phyloP scores from a whole-genome alignment of 2,113 vertebrate species.

The Hemiprocne comata region DNA sequence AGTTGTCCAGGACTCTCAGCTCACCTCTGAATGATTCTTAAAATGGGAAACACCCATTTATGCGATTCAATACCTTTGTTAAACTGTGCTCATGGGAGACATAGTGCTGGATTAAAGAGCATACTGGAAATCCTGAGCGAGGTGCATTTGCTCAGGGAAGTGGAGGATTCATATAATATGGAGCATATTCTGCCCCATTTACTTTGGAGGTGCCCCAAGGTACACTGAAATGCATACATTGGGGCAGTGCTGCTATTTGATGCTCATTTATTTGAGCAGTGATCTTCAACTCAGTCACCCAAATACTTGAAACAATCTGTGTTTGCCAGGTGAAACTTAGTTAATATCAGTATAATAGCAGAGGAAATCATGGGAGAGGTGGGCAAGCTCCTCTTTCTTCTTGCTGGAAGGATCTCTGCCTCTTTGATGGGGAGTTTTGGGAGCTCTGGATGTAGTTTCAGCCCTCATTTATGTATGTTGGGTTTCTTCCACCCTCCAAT shows the following conservation, averaged over 20 bases:
- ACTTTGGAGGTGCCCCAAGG: background rate
- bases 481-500: background rate
- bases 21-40: background rate
- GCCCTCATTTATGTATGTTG: slow-evolving; percentile 20
- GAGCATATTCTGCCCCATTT: slow-evolving; percentile 8
- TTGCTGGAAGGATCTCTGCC: background rate
- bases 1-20: background rate
- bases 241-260: background rate
- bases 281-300: background rate
- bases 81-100: background rate
- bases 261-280: background rate
- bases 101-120: background rate
- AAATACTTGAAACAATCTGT: background rate
- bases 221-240: background rate
- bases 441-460: background rate
- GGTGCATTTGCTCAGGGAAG: background rate
- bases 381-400: background rate
- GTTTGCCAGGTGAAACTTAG: background rate
- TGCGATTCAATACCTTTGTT: background rate
- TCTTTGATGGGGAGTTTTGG: background rate
- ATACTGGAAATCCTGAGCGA: background rate
- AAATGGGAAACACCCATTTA: background rate
- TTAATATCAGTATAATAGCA: background rate
- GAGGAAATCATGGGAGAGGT: background rate
- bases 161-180: background rate